These are phyloP conservation scores for Hydrozoanthus tunicans DNA, from an alignment of 64 coral and sea anemone species.

Conservation along the genomic window DNA sequence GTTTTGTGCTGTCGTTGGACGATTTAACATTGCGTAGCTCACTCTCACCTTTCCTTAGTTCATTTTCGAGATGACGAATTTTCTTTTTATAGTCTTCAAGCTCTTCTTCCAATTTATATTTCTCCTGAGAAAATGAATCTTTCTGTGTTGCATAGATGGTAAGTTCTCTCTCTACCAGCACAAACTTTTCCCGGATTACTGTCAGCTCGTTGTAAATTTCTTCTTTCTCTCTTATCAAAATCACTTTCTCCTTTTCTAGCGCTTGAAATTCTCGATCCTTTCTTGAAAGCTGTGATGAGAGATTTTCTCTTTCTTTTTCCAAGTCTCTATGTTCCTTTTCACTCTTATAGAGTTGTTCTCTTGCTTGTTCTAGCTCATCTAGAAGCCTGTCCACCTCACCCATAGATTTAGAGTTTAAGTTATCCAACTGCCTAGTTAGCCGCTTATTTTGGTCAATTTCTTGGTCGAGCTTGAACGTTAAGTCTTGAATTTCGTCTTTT, in stretches of 20 bases:
- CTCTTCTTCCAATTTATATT: constrained; percentile 45
- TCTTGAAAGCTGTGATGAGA: constrained; percentile 56
- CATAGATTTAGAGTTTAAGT: constrained; percentile 34
- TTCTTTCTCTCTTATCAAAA: constrained; percentile 42
- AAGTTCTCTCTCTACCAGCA: constrained; percentile 53
- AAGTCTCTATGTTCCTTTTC: constrained; percentile 63
- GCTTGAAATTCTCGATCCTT: constrained; percentile 31
- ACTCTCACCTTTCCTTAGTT: background rate
- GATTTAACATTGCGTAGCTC: constrained; percentile 41
- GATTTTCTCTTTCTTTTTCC: constrained; percentile 52
- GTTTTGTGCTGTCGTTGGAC: background rate
- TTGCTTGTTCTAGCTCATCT: constrained; percentile 67
- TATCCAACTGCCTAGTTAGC: constrained; percentile 53
- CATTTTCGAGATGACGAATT: constrained; percentile 30
- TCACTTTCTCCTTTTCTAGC: constrained; percentile 48
- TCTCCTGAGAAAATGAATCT: constrained; percentile 39
- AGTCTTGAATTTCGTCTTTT: background rate
- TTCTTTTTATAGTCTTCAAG: constrained; percentile 51
- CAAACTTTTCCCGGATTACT: constrained; percentile 31
- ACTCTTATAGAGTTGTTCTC: constrained; percentile 58
- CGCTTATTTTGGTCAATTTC: constrained; percentile 35
- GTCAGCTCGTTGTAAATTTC: constrained; percentile 41
- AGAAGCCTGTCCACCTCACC: constrained; percentile 63
- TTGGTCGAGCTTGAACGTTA: constrained; percentile 53
- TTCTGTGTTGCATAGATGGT: constrained; percentile 44